These are phyloP conservation scores for Aradophagus sp. DNA, from an alignment of 1,140 invertebrate genomes.

Conservation along the genomic window DNA sequence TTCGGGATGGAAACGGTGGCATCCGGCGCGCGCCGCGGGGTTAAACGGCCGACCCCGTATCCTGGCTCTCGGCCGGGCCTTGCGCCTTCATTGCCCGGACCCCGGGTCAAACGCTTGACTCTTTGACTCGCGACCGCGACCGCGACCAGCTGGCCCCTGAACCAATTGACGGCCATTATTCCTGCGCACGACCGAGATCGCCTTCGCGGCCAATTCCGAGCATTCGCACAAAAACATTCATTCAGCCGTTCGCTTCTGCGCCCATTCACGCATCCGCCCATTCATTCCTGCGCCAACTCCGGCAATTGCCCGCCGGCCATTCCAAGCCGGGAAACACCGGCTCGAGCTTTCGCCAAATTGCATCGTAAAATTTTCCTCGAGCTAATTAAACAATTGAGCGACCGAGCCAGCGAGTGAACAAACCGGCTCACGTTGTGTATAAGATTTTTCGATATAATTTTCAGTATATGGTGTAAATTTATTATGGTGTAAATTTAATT, in stretches of 20 bases:
- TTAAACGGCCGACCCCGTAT: constrained; percentile 59
- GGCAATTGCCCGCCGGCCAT: too few species aligned
- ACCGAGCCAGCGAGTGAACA: too few species aligned
- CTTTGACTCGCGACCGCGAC: constrained; percentile 58
- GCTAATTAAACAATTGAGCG: too few species aligned
- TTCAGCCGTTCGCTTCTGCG: constrained; percentile 58
- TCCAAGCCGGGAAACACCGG: too few species aligned
- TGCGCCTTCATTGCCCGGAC: constrained; percentile 58
- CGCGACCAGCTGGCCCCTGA: constrained; percentile 60
- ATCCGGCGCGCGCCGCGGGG: constrained; percentile 59
- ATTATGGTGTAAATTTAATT: too few species aligned
- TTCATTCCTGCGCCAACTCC: constrained; percentile 41
- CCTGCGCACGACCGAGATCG: constrained; percentile 39
- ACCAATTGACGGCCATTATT: constrained; percentile 56
- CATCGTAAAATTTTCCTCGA: too few species aligned
- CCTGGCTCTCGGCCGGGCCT: constrained; percentile 55
- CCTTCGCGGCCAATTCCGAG: constrained; percentile 43
- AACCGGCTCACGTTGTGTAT: too few species aligned
- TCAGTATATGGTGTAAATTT: too few species aligned
- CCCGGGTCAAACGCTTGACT: constrained; percentile 57
- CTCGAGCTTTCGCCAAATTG: too few species aligned
- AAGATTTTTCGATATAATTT: too few species aligned
- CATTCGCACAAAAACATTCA: constrained; percentile 37
- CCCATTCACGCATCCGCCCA: constrained; percentile 49
- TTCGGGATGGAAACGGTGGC: constrained; percentile 53